Percentiles rank a stretch among this genome's conserved stretches.
Conservation (phyloP, 2,888 invertebrate species). For the Eupsilia transversa region DNA sequence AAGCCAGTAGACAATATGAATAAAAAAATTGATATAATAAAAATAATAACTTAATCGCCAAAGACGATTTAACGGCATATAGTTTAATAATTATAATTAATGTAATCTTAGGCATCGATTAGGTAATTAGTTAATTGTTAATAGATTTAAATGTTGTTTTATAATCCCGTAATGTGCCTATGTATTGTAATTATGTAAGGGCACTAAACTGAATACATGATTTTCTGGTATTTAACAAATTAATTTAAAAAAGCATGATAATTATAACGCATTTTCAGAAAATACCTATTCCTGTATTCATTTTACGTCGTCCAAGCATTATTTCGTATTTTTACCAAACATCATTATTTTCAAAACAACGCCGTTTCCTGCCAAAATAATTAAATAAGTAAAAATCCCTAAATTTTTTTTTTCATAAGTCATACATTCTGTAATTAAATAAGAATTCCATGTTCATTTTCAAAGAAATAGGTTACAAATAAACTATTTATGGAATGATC, state of each 20-base stretch:
- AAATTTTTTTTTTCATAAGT: neutral
- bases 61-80: conserved; percentile 50
- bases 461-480: too few species aligned
- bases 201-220: conserved; percentile 48
- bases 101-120: conserved; percentile 27
- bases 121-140: conserved; percentile 48
- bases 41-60: conserved; percentile 31
- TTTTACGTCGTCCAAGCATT: conserved; percentile 18
- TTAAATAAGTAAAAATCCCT: neutral
- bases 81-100: conserved; percentile 17
- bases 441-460: too few species aligned
- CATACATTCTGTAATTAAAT: neutral
- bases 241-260: neutral
- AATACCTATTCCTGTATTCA: conserved; percentile 48
- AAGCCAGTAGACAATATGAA: neutral
- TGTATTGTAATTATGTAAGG: conserved; percentile 60
- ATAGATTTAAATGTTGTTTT: conserved; percentile 64
- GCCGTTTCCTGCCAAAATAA: conserved; percentile 12
- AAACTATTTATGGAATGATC: too few species aligned
- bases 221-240: conserved; percentile 9
- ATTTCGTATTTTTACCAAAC: conserved; percentile 42
- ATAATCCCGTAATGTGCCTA: conserved; percentile 72
- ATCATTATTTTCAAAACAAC: conserved; percentile 25
- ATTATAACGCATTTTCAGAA: neutral
- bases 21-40: conserved; percentile 12